Conservation (phyloP, 1,140 invertebrate genomes). For the Babylonia areolata region DNA sequence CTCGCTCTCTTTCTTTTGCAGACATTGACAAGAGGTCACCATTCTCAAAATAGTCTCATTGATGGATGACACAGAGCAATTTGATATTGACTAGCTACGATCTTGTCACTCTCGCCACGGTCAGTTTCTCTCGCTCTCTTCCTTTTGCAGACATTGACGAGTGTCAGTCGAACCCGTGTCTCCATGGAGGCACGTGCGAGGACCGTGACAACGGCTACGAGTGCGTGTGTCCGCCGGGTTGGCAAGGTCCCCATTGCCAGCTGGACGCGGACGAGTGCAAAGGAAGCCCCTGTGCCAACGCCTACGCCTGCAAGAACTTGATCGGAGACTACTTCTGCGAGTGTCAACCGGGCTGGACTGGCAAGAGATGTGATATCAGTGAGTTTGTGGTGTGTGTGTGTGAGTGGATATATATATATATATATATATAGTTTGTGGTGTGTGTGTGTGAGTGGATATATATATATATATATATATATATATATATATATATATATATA, state of each 20-base stretch:
- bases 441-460: too few relatives aligned
- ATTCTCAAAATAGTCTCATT: too few relatives aligned
- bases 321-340: slow-evolving; percentile 69
- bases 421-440: too few relatives aligned
- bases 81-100: too few relatives aligned
- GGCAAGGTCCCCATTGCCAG: slow-evolving; percentile 72
- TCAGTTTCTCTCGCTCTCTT: not conserved
- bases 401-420: too few relatives aligned
- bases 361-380: slow-evolving; percentile 73
- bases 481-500: too few relatives aligned
- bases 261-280: slow-evolving; percentile 70
- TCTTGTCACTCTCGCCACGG: too few relatives aligned
- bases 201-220: slow-evolving; percentile 80
- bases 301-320: slow-evolving; percentile 65
- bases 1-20: too few relatives aligned
- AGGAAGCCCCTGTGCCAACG: slow-evolving; percentile 72
- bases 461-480: too few relatives aligned
- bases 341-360: slow-evolving; percentile 71
- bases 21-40: slow-evolving; percentile 78
- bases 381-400: slow-evolving; percentile 46
- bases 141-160: slow-evolving; percentile 77
- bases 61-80: too few relatives aligned
- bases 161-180: slow-evolving; percentile 88
- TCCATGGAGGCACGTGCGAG: slow-evolving; percentile 93
- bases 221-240: slow-evolving; percentile 88